Evolutionary conservation across 2,113 vertebrate genomes (phyloP), one percentile per base, ranked within the genome.

Genomic region (Lophotis ruficrista): DNA sequence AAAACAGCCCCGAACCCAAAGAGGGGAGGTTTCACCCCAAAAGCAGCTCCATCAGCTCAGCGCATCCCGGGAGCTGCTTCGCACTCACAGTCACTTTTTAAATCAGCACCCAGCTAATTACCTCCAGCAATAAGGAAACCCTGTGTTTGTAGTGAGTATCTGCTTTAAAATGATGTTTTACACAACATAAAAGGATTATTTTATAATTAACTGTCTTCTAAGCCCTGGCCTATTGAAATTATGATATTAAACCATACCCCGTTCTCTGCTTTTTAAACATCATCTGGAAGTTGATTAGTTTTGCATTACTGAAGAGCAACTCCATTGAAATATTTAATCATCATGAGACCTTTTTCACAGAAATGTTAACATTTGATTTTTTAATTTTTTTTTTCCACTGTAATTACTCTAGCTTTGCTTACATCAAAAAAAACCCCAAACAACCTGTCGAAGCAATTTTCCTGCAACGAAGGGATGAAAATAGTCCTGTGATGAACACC

Each of bases 241-340:
- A 27, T n/a, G 75, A 83, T 90, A 83, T 77, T 77, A 93, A 94
- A 71, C 58, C 65, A 20, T 41, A 76, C 87, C 77, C 89, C 3
- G 9, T 57, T 89, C 83, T 58, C 73, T 89, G 65, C 82, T 93
- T 96, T 94, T 93, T 65, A 90, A 95, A 50, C 69, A 94, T 96
- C 90, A 80, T 77, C 95, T 93, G 62, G 73, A 95, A 91, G 65
- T 89, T 96, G 96, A 96, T 96, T 93, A 88, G 91, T 96, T 96
- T 96, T 94, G 96, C 91, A 94, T 91, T 76, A 88, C 87, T 94
- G 38, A 91, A 94, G 93, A 96, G 90, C 54, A 85, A 58, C 45
- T 43, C 82, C 75, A 76, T 80, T 93, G 94, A 96, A 96, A 93
- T 94, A 87, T 90, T 87, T 87, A 94, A 95, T 94, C 93, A 80